Evolutionary conservation across 1,140 invertebrate genomes (phyloP), one percentile per base, ranked within the genome.

Genomic region (Acromyrmex heyeri): DNA sequence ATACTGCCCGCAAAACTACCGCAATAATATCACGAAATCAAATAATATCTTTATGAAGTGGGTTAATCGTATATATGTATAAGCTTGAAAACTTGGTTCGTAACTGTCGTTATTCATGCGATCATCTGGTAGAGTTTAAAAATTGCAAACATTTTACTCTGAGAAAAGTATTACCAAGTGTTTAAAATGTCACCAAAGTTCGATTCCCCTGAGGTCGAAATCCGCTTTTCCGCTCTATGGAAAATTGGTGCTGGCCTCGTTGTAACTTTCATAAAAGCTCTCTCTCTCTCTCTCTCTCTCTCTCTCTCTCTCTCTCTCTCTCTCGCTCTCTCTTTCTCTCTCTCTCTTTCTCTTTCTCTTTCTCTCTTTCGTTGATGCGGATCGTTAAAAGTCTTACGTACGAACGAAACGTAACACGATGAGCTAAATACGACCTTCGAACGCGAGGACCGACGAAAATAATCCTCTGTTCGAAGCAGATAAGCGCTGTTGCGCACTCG

Each of bases 301-400:
- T 24, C 24, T 24, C 24, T 24, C 1, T 24, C 1, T 24, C 24
- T 24, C 0, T 55, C 18, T 55, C 27, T 69, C 14, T 38, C 16
- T 24, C 24, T 24, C n/a, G n/a, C n/a, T n/a, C n/a, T n/a, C n/a
- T n/a, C n/a, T n/a, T n/a, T n/a, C n/a, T n/a, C n/a, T n/a, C 8
- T 24, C 1, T 55, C 16, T 24, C 24, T 24, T 1, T 24, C 24
- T 24, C 24, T 24, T 24, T 24, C 1, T 24, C 24, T 24, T 2
- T 55, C 18, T 55, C 27, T 69, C 14, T 38, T 30, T 69, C 8
- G 67, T 61, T 48, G 69, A 72, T 70, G 78, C 65, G 50, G 50
- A 72, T 62, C 69, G 69, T 83, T 75, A 75, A 83, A 73, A 83
- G 69, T 83, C 69, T 83, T 62, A 62, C 12, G 18, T 44, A 65